phyloP scores from a whole-genome alignment of 2,888 invertebrate species.

The Ophonus ardosiacus region DNA sequence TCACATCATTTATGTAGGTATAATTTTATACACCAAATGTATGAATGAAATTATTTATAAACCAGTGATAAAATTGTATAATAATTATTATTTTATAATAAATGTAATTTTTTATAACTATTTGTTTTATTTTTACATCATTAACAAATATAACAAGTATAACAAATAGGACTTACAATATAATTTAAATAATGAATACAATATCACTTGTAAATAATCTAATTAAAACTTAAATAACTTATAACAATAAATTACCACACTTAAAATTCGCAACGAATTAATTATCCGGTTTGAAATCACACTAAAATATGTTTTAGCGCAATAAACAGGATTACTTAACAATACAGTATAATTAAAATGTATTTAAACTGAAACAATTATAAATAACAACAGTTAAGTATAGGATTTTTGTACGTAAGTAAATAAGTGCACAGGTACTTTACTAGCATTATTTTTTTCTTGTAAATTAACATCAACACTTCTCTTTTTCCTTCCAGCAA shows the following conservation, averaged over 20 bases:
- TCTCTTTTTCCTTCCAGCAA: constrained; percentile 79
- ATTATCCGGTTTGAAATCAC: constrained; percentile 36
- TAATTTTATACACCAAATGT: constrained; percentile 56
- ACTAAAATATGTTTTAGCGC: background rate
- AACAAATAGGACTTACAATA: constrained; percentile 21
- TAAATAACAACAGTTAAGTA: no score
- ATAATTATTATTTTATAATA: constrained; percentile 18
- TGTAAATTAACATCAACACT: constrained; percentile 55
- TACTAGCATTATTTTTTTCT: background rate
- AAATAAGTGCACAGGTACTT: constrained; percentile 22
- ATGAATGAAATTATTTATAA: constrained; percentile 48
- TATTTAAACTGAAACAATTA: background rate
- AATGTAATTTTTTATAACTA: background rate
- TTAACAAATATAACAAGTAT: constrained; percentile 4
- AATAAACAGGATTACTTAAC: constrained; percentile 11
- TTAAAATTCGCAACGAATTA: background rate
- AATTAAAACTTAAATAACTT: constrained; percentile 1
- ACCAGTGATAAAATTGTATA: constrained; percentile 40
- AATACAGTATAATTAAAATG: background rate
- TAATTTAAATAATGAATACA: background rate
- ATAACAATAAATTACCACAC: constrained; percentile 22
- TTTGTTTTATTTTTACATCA: constrained; percentile 18
- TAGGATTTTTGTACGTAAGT: background rate
- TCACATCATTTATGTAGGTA: constrained; percentile 33
- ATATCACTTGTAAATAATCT: constrained; percentile 26